phyloP scores from a whole-genome alignment of 2,888 invertebrate species.

The Eupeodes luniger region DNA sequence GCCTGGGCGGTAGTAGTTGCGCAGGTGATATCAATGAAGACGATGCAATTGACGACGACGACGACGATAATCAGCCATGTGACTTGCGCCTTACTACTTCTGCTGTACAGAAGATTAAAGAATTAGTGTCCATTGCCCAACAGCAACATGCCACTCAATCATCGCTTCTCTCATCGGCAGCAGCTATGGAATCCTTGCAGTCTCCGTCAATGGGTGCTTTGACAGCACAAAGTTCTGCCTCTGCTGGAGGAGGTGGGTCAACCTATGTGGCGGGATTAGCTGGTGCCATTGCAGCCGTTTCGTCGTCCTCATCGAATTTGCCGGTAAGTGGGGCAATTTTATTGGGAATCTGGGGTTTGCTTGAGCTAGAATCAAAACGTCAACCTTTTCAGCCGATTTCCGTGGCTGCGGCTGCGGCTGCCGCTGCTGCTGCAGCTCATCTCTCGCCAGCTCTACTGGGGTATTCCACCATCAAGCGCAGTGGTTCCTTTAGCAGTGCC shows the following conservation, averaged over 20 bases:
- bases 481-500: slow-evolving; percentile 67
- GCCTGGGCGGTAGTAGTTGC: slow-evolving; percentile 55
- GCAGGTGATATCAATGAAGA: slow-evolving; percentile 77
- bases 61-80: slow-evolving; percentile 82
- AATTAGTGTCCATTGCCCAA: slow-evolving; percentile 80
- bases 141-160: slow-evolving; percentile 71
- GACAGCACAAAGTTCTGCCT: slow-evolving; percentile 70
- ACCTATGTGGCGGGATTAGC: slow-evolving; percentile 62
- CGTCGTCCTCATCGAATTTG: slow-evolving; percentile 75
- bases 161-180: slow-evolving; percentile 51
- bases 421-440: slow-evolving; percentile 47
- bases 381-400: slow-evolving; percentile 73
- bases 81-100: slow-evolving; percentile 81
- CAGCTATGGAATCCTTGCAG: slow-evolving; percentile 67
- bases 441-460: slow-evolving; percentile 60
- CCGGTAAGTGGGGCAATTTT: slow-evolving; percentile 73
- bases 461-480: slow-evolving; percentile 57
- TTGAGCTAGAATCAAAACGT: slow-evolving; percentile 47
- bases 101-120: slow-evolving; percentile 79
- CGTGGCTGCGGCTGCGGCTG: slow-evolving; percentile 47
- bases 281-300: slow-evolving; percentile 73
- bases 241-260: slow-evolving; percentile 67
- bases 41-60: slow-evolving; percentile 75
- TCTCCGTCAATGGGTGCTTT: slow-evolving; percentile 69
- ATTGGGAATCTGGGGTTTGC: slow-evolving; percentile 62